Evolutionary conservation across 2,888 invertebrate species (phyloP).

Genomic region (Halictus quadricinctus): DNA sequence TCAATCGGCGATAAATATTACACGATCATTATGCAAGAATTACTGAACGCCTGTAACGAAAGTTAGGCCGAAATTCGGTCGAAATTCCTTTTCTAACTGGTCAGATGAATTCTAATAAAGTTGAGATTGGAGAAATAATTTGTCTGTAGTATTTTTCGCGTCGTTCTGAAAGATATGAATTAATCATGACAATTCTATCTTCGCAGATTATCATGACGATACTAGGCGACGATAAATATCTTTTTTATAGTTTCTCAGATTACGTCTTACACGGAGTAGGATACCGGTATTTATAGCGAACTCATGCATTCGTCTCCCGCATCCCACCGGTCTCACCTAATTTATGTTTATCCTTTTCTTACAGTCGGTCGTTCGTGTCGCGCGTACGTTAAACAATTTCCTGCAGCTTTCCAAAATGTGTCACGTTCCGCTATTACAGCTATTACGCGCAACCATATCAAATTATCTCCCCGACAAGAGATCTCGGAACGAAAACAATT

Average conservation of each 20-base stretch:
- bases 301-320: background rate
- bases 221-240: too few species aligned
- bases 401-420: background rate
- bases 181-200: too few species aligned
- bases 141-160: too few species aligned
- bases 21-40: background rate
- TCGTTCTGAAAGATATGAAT: background rate
- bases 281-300: background rate
- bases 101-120: too few species aligned
- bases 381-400: background rate
- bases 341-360: background rate
- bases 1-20: background rate
- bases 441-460: background rate
- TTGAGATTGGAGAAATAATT: too few species aligned
- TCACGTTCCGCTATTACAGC: background rate
- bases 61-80: background rate
- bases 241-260: background rate
- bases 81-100: too few species aligned
- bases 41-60: background rate
- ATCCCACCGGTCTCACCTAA: background rate
- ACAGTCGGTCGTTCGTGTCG: background rate
- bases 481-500: background rate
- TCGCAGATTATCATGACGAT: too few species aligned
- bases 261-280: background rate
- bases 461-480: constrained; percentile 2